Evolutionary conservation across 2,888 invertebrate species (phyloP).

Genomic region (Dryadula phaetusa): DNA sequence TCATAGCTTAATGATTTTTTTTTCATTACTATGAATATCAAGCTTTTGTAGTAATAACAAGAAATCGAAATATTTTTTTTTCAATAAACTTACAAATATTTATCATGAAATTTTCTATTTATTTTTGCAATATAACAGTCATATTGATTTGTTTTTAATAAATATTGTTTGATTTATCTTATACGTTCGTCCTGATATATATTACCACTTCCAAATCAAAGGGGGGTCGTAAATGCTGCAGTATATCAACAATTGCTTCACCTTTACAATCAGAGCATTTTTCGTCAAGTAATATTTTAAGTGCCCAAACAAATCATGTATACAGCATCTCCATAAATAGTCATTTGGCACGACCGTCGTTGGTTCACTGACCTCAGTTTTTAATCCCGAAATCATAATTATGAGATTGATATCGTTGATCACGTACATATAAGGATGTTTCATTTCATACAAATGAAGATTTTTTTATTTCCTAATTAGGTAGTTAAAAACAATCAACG

Average conservation of each 20-base stretch:
- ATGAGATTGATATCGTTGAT: slow-evolving; percentile 67
- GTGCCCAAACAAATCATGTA: slow-evolving; percentile 33
- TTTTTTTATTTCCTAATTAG: slow-evolving; percentile 64
- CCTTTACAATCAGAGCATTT: slow-evolving; percentile 38
- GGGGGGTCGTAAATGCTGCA: slow-evolving; percentile 8
- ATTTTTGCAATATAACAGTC: background rate
- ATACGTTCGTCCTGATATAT: background rate
- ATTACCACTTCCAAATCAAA: background rate
- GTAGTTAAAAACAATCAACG: slow-evolving; percentile 55
- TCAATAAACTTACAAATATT: background rate
- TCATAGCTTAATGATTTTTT: no score
- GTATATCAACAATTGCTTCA: slow-evolving; percentile 17
- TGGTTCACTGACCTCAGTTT: slow-evolving; percentile 57
- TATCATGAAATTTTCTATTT: background rate
- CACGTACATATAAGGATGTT: slow-evolving; percentile 68
- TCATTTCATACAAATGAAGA: slow-evolving; percentile 57
- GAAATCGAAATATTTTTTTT: background rate
- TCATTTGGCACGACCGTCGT: slow-evolving; percentile 37
- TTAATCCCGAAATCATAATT: slow-evolving; percentile 70
- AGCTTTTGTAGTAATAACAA: no score
- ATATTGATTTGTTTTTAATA: background rate
- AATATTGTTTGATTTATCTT: background rate
- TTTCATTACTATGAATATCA: no score
- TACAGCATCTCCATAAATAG: slow-evolving; percentile 40
- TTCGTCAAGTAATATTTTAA: slow-evolving; percentile 33